Conservation (phyloP, 2,888 invertebrate species). For the Quadroppia sp. region DNA sequence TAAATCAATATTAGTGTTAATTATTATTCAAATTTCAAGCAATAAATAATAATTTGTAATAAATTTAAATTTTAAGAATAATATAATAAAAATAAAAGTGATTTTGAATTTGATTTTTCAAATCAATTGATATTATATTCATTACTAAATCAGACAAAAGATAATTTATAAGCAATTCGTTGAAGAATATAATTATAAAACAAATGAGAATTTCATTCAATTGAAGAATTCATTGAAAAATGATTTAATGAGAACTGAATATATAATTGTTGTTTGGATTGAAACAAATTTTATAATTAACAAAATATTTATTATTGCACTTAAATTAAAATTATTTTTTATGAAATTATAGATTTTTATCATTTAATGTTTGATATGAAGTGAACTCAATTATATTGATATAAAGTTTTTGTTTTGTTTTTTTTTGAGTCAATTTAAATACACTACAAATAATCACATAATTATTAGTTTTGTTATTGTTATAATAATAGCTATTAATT, state of each 20-base stretch:
- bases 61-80: too few species aligned
- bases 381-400: constrained; percentile 5
- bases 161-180: too few species aligned
- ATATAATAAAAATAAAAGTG: too few species aligned
- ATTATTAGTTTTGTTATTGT: not conserved
- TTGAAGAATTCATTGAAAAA: not conserved
- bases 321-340: not conserved
- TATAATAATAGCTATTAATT: constrained; percentile 11
- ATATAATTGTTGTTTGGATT: not conserved
- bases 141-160: too few species aligned
- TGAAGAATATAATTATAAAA: not conserved
- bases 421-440: not conserved
- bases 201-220: not conserved
- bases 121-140: too few species aligned
- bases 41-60: too few species aligned
- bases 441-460: not conserved
- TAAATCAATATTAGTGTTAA: not conserved
- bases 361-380: constrained; percentile 2
- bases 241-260: not conserved
- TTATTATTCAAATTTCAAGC: too few species aligned
- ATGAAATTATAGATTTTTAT: not conserved
- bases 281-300: not conserved
- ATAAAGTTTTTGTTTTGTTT: not conserved
- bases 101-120: too few species aligned
- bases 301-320: not conserved